Evolutionary conservation across 2,888 invertebrate genomes (phyloP).

Genomic region (Pecten maximus): DNA sequence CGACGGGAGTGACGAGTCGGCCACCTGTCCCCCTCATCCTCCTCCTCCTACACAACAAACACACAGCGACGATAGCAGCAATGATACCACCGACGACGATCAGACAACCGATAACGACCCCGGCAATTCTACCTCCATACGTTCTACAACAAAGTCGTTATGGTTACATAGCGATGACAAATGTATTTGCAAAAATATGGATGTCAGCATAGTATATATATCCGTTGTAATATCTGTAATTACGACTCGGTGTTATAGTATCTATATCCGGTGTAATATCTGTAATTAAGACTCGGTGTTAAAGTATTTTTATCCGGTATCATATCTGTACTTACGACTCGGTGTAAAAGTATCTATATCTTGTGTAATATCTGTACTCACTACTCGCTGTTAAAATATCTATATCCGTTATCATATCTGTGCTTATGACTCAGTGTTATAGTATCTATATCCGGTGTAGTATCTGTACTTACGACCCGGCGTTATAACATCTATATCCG

Average conservation of each 20-base stretch:
- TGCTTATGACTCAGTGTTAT: too few relatives aligned
- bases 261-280: background rate
- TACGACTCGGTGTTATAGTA: background rate
- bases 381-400: too few relatives aligned
- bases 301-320: background rate
- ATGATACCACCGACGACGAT: background rate
- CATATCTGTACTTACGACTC: background rate
- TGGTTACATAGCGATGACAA: too few relatives aligned
- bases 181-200: too few relatives aligned
- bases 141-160: background rate
- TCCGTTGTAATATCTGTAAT: background rate
- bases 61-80: background rate
- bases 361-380: too few relatives aligned
- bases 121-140: background rate
- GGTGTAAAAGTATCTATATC: background rate
- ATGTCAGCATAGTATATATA: background rate
- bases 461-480: too few relatives aligned
- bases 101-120: background rate
- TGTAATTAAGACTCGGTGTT: background rate
- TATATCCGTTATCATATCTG: too few relatives aligned
- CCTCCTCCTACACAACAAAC: background rate
- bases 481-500: too few relatives aligned
- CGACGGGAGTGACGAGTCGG: background rate
- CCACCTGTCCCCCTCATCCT: background rate
- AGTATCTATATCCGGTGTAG: too few relatives aligned